Conservation (phyloP, 2,888 invertebrate genomes). For the Zaprionus bogoriensis region DNA sequence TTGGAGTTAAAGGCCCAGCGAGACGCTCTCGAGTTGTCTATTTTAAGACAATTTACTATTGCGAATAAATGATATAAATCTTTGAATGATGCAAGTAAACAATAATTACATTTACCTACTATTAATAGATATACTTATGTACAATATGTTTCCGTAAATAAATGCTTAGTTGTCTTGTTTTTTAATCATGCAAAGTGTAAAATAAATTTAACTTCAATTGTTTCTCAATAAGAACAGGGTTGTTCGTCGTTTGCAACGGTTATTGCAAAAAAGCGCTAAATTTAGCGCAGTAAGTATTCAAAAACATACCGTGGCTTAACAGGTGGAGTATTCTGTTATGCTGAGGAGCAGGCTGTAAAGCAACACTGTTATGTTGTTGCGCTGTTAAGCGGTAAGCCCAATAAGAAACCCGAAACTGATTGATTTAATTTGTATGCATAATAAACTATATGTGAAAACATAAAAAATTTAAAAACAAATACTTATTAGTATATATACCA, state of each 20-base stretch:
- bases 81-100: slow-evolving; percentile 23
- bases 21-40: slow-evolving; percentile 41
- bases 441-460: too few species aligned
- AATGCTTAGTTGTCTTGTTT: slow-evolving; percentile 53
- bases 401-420: too few species aligned
- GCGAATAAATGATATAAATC: not conserved
- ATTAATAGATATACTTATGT: slow-evolving; percentile 34
- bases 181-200: slow-evolving; percentile 7
- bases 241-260: not conserved
- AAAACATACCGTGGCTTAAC: not conserved
- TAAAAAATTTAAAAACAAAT: too few species aligned
- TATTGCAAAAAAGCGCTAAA: not conserved
- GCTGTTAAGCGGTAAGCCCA: too few species aligned
- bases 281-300: not conserved
- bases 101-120: slow-evolving; percentile 49
- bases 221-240: not conserved
- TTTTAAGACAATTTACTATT: slow-evolving; percentile 48
- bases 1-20: slow-evolving; percentile 7
- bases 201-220: not conserved
- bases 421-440: too few species aligned
- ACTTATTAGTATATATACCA: too few species aligned
- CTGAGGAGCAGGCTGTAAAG: not conserved
- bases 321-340: not conserved
- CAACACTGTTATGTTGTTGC: not conserved
- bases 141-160: slow-evolving; percentile 45